Conservation (phyloP, 1,140 invertebrate species). For the Philotrypesis tridentata region DNA sequence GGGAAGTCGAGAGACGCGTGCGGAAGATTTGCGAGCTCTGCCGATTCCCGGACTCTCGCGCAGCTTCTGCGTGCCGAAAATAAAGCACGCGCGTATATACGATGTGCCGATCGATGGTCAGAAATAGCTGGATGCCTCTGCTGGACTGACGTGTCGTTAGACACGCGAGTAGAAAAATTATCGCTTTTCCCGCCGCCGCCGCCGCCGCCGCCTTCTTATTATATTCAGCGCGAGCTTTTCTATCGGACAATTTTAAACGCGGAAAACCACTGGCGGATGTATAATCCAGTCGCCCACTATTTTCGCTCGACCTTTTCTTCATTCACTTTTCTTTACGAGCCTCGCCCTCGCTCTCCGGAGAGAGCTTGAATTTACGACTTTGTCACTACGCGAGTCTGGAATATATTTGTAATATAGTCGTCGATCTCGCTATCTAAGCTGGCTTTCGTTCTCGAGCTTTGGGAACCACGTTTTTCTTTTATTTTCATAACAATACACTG, state of each 20-base stretch:
- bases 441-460: background rate
- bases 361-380: no score
- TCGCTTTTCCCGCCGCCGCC: background rate
- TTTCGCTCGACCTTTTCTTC: background rate
- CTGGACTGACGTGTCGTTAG: conserved; percentile 39
- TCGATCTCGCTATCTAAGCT: no score
- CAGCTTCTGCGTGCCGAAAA: conserved; percentile 62
- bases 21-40: conserved; percentile 41
- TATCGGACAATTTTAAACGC: conserved; percentile 1
- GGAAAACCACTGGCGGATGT: background rate
- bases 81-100: conserved; percentile 55
- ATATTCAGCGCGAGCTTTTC: background rate
- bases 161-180: conserved; percentile 11
- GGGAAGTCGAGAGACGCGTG: background rate
- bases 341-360: no score
- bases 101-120: conserved; percentile 61
- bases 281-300: background rate
- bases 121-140: conserved; percentile 61
- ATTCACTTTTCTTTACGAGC: background rate
- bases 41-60: conserved; percentile 62
- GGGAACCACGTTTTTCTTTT: no score
- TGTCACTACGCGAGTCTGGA: background rate
- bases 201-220: background rate
- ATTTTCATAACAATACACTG: no score
- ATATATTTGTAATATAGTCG: no score